Conservation (phyloP, 92 coral and sea anemone genomes). For the Galaxea fascicularis region DNA sequence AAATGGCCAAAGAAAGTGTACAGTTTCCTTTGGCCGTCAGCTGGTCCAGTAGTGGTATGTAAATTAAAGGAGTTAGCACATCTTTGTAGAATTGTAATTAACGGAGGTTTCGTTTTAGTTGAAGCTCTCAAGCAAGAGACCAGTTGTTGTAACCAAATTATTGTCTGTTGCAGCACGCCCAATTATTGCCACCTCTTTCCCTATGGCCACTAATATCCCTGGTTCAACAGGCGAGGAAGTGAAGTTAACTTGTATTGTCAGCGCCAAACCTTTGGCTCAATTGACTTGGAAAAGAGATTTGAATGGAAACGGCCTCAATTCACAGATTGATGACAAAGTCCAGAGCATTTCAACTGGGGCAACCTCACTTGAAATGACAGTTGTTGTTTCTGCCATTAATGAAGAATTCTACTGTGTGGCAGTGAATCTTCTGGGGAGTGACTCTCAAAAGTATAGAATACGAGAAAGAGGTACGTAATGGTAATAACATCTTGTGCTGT, state of each 20-base stretch:
- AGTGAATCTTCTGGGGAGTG: constrained; percentile 76
- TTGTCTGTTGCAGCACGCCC: constrained; percentile 67
- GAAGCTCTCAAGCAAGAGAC: no score
- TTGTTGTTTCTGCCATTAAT: constrained; percentile 48
- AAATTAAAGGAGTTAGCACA: no score
- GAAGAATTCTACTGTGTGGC: constrained; percentile 71
- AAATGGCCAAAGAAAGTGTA: constrained; percentile 68
- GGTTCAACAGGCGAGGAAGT: constrained; percentile 41
- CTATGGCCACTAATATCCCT: constrained; percentile 73
- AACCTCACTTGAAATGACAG: constrained; percentile 10
- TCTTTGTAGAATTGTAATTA: no score
- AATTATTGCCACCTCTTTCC: constrained; percentile 61
- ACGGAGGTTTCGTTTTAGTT: no score
- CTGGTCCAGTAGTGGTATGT: not conserved
- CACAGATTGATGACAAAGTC: constrained; percentile 14
- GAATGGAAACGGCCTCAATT: constrained; percentile 16
- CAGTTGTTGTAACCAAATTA: not conserved
- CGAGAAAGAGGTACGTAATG: constrained; percentile 72
- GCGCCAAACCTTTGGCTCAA: constrained; percentile 48
- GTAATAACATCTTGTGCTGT: not conserved
- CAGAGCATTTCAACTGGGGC: constrained; percentile 12
- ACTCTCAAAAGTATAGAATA: constrained; percentile 71
- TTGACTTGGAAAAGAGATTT: constrained; percentile 59
- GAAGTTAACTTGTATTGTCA: constrained; percentile 45
- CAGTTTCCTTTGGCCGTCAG: not conserved